These are phyloP conservation scores for Xestia c-nigrum DNA, from an alignment of 2,888 invertebrate genomes.

Conservation along the genomic window DNA sequence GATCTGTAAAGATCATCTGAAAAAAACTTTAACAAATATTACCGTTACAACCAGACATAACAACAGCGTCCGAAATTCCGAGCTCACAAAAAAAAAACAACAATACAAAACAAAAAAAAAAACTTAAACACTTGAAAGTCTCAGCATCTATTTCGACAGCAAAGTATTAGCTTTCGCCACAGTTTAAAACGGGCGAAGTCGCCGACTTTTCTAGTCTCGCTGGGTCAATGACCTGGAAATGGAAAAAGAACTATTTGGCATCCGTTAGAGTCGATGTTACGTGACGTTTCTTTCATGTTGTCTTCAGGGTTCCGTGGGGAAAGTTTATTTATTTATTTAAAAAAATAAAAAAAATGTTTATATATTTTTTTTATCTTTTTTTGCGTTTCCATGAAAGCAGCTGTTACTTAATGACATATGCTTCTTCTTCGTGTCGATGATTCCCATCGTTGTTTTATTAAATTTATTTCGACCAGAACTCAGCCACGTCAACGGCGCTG, in stretches of 20 bases:
- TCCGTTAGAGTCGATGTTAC: constrained; percentile 70
- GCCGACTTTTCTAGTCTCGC: constrained; percentile 71
- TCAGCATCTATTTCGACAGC: constrained; percentile 58
- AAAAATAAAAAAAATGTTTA: no score
- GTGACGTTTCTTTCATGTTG: constrained; percentile 75
- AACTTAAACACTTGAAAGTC: constrained; percentile 53
- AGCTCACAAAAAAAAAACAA: constrained; percentile 22
- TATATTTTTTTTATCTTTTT: no score
- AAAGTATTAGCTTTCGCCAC: constrained; percentile 62
- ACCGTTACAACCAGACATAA: background rate
- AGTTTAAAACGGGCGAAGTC: constrained; percentile 68
- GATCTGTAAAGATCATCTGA: background rate
- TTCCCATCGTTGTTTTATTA: no score
- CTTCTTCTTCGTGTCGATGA: no score
- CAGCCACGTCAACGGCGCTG: no score
- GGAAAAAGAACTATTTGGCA: constrained; percentile 77
- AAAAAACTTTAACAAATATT: background rate
- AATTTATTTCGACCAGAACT: no score
- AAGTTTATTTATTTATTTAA: background rate
- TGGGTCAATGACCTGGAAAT: constrained; percentile 73
- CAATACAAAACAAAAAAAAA: constrained; percentile 30
- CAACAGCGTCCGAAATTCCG: background rate
- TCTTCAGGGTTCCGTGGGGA: constrained; percentile 56
- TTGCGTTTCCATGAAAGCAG: constrained; percentile 1
- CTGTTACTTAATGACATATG: constrained; percentile 2